These are phyloP conservation scores for Drosophila trapezifrons DNA, from an alignment of 1,140 invertebrate species.

Conservation along the genomic window DNA sequence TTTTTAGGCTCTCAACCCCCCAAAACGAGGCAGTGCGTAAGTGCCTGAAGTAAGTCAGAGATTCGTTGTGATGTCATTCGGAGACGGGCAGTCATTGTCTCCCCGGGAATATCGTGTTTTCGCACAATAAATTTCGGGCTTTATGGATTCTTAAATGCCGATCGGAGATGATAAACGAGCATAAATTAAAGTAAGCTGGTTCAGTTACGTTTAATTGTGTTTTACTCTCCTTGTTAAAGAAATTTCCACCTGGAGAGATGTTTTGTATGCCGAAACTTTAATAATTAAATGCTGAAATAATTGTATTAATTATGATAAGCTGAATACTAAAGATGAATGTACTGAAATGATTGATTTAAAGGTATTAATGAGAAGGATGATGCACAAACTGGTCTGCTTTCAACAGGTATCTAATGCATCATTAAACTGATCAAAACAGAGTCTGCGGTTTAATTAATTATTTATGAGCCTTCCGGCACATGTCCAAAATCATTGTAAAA, in stretches of 20 bases:
- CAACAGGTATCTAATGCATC: neutral
- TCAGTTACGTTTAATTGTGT: neutral
- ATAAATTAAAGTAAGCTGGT: conserved; percentile 31
- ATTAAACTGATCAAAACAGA: neutral
- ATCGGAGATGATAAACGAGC: conserved; percentile 39
- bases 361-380: neutral
- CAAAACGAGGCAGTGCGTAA: conserved; percentile 30
- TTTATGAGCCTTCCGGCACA: neutral
- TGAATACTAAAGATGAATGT: neutral
- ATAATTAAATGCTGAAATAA: neutral
- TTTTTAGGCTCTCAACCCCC: conserved; percentile 26
- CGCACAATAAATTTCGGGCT: conserved; percentile 34
- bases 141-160: conserved; percentile 32
- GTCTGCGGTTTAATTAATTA: conserved; percentile 1
- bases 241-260: conserved; percentile 5
- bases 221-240: neutral
- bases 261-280: neutral
- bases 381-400: neutral
- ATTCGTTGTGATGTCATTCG: conserved; percentile 31
- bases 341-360: neutral
- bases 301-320: neutral
- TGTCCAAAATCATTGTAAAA: neutral
- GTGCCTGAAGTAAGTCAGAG: conserved; percentile 32
- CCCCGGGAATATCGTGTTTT: conserved; percentile 30
- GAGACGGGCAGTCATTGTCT: conserved; percentile 42